Evolutionary conservation across 2,113 vertebrate species (phyloP).

Genomic region (Chiloscyllium plagiosum): DNA sequence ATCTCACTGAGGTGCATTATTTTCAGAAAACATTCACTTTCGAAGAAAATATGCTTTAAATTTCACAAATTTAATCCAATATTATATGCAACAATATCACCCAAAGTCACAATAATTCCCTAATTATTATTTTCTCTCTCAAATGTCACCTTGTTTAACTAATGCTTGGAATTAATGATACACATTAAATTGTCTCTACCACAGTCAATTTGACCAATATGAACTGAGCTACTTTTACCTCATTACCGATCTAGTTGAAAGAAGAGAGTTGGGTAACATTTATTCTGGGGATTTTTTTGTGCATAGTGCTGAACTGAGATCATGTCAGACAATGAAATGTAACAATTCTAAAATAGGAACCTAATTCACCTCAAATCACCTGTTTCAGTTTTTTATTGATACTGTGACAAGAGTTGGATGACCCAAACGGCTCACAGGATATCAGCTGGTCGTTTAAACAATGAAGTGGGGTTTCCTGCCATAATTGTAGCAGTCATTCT

Average conservation of each 20-base stretch:
- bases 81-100: background rate
- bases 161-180: background rate
- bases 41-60: background rate
- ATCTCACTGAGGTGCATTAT: background rate
- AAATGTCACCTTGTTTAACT: background rate
- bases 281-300: background rate
- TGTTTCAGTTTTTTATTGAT: no score
- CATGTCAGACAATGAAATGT: no score
- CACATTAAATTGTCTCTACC: background rate
- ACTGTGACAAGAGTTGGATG: no score
- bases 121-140: background rate
- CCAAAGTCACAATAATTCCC: background rate
- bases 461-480: no score
- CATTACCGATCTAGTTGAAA: background rate
- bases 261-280: background rate
- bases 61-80: background rate
- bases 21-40: background rate
- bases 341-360: no score
- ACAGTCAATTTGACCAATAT: background rate
- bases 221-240: background rate
- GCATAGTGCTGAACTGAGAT: no score
- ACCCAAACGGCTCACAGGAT: no score
- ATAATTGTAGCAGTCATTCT: no score
- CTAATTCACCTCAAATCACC: no score
- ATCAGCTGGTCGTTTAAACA: no score